Evolutionary conservation across 1,140 invertebrate species (phyloP), one percentile per base, ranked within the genome.

Genomic region (Halesus radiatus): DNA sequence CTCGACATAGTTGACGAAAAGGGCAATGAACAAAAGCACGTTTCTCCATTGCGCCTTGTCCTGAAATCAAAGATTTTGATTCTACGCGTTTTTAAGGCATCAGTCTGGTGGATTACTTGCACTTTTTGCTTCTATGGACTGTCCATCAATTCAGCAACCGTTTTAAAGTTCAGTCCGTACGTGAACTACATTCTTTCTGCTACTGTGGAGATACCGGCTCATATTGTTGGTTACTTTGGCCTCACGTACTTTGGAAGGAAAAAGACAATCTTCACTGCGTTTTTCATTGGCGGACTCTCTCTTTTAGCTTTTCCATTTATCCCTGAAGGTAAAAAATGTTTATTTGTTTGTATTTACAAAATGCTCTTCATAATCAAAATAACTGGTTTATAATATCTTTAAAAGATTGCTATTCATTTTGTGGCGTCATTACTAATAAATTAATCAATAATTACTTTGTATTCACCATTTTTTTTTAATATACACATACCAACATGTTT

Each of bases 71-170:
- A 45, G 10, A 45, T 45, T 7, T 45, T 45, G 37, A 45, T 45
- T 45, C 10, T 45, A 1, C 10, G 37, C 10, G 37, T 45, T 45
- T 45, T 45, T 45, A 45, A 45, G 37, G 37, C 37, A 45, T 45
- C 87, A 93, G 78, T 92, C 94, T n/a, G 91, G 94, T 6, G 94
- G 95, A 86, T 91, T 95, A 79, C 93, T 94, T 1, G 92, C 92
- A 1, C 95, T 95, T 83, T 89, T 93, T 66, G 82, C 92, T 54
- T 93, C 92, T 53, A 84, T 92, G 20, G 87, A 92, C 37, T 26
- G 3, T 7, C n/a, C 20, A 60, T 50, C 22, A 84, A 84, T 89
- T 94, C 82, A 91, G 93, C 84, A n/a, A 60, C 56, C 2, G 56
- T 60, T 13, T 20, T 60, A 15, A 60, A 60, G 18, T 20, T 8